These are phyloP conservation scores for Diabrotica virgifera DNA, from an alignment of 1,140 invertebrate genomes.

Conservation along the genomic window DNA sequence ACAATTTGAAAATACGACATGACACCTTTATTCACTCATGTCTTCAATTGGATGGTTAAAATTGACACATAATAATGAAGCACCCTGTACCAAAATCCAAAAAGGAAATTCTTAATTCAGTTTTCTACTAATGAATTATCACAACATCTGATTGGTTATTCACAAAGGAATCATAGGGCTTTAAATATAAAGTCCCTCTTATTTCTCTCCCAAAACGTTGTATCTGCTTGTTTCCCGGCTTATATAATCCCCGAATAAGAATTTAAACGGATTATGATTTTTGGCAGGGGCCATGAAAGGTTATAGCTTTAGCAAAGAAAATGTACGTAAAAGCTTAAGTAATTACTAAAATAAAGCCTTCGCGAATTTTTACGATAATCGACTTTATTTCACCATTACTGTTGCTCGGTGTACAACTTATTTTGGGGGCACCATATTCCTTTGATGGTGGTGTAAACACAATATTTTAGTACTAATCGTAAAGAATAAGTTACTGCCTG, in stretches of 20 bases:
- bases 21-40: too few relatives aligned
- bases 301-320: slow-evolving; percentile 38
- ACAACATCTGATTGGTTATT: neutral
- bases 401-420: slow-evolving; percentile 18
- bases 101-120: too few relatives aligned
- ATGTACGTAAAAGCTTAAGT: slow-evolving; percentile 39
- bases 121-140: neutral
- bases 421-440: slow-evolving; percentile 29
- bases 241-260: slow-evolving; percentile 5
- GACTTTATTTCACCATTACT: slow-evolving; percentile 2
- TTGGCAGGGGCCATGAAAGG: slow-evolving; percentile 26
- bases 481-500: slow-evolving; percentile 19
- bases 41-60: too few relatives aligned
- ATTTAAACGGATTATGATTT: slow-evolving; percentile 40
- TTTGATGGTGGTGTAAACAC: slow-evolving; percentile 32
- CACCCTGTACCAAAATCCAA: too few relatives aligned
- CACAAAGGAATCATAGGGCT: neutral
- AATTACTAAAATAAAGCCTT: slow-evolving; percentile 41
- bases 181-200: neutral
- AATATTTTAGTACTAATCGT: slow-evolving; percentile 29
- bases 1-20: too few relatives aligned
- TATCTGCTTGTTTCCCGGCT: neutral
- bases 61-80: too few relatives aligned
- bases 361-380: neutral
- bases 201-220: neutral